Percentiles rank a stretch among this genome's conserved stretches.
Conservation (phyloP, 2,797 vertebrate genomes). For the Leptoclinus maculatus region DNA sequence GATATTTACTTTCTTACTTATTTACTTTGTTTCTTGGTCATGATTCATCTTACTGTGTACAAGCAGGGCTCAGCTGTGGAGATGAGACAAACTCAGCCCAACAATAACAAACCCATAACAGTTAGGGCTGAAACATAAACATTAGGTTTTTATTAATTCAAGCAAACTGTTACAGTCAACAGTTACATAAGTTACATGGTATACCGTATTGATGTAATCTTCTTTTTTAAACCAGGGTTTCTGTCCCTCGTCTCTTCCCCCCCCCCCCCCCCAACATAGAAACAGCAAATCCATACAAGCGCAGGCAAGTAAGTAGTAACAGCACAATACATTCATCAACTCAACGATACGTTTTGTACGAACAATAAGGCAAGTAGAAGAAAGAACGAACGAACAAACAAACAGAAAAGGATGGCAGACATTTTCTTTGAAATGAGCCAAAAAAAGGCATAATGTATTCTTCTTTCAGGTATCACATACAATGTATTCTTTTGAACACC, state of each 20-base stretch:
- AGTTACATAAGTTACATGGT: conserved; percentile 98
- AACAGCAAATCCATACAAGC: conserved; percentile 92
- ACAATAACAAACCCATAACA: conserved; percentile 12
- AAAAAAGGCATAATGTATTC: conserved; percentile 63
- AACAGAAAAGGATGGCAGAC: conserved; percentile 72
- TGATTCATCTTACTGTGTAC: background rate
- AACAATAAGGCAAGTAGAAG: conserved; percentile 87
- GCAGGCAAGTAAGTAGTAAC: conserved; percentile 99
- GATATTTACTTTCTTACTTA: background rate
- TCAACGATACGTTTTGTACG: conserved; percentile 89
- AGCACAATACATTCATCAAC: conserved; percentile 96
- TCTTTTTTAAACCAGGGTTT: conserved; percentile 65
- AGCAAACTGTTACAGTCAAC: conserved; percentile 95
- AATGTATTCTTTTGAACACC: conserved; percentile 35
- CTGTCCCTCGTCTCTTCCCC: conserved; percentile 8
- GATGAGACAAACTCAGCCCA: background rate
- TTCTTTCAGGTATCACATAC: conserved; percentile 44
- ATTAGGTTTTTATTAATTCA: conserved; percentile 96
- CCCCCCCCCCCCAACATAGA: conserved; percentile 82
- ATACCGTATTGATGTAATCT: conserved; percentile 88
- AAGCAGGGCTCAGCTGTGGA: background rate
- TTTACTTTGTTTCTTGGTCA: background rate
- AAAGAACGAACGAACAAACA: conserved; percentile 62
- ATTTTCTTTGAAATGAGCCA: conserved; percentile 71
- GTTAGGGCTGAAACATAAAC: conserved; percentile 77